Evolutionary conservation across 2,797 vertebrate species (phyloP).

Genomic region (Corythornis leucogaster): DNA sequence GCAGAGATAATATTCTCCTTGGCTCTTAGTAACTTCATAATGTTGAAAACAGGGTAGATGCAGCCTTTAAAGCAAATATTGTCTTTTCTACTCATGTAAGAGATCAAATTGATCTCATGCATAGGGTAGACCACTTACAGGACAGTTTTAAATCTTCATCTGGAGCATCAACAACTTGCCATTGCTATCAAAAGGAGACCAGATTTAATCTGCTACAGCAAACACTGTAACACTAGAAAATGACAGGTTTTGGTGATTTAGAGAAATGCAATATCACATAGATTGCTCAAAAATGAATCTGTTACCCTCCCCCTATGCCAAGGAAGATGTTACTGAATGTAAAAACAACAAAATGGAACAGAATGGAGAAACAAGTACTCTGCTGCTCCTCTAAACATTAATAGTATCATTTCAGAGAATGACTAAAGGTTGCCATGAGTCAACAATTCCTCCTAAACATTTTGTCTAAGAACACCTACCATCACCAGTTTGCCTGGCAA

Average conservation of each 20-base stretch:
- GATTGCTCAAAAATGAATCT: slow-evolving; percentile 28
- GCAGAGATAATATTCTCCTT: not conserved
- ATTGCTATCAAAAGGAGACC: not conserved
- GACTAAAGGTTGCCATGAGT: slow-evolving; percentile 63
- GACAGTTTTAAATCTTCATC: not conserved
- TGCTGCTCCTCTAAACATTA: slow-evolving; percentile 33
- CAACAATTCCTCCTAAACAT: slow-evolving; percentile 59
- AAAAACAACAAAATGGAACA: slow-evolving; percentile 44
- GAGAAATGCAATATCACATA: slow-evolving; percentile 17
- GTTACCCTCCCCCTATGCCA: not conserved
- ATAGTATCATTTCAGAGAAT: slow-evolving; percentile 44
- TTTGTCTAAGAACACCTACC: slow-evolving; percentile 60
- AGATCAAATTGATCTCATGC: not conserved
- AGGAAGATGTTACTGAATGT: slow-evolving; percentile 5
- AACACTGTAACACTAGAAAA: slow-evolving; percentile 13
- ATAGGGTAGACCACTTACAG: not conserved
- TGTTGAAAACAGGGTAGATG: not conserved
- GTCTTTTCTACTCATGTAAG: not conserved
- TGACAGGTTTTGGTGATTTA: slow-evolving; percentile 24
- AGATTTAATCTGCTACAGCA: not conserved
- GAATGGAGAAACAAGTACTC: slow-evolving; percentile 45
- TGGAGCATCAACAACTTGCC: not conserved
- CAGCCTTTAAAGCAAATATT: not conserved
- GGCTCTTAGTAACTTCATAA: not conserved
- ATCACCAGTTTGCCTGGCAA: slow-evolving; percentile 48